phyloP scores from a whole-genome alignment of 2,888 invertebrate species.

The Catocala nupta region DNA sequence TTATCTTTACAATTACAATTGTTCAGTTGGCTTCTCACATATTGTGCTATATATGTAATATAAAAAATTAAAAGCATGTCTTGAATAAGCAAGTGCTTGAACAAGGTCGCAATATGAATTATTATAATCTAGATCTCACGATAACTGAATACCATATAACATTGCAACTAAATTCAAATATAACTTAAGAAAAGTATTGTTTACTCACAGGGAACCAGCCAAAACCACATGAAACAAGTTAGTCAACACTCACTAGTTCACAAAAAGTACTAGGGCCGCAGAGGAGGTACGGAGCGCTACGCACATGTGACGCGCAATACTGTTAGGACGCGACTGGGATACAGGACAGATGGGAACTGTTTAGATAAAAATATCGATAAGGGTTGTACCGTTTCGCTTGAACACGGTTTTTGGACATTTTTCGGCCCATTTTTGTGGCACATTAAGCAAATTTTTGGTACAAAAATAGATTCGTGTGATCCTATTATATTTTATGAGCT shows the following conservation, averaged over 20 bases:
- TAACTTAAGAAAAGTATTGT: no score
- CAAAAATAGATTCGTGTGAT: slow-evolving; percentile 16
- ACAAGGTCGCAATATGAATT: no score
- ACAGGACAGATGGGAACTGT: slow-evolving; percentile 42
- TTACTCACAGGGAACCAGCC: slow-evolving; percentile 35
- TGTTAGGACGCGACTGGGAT: slow-evolving; percentile 54
- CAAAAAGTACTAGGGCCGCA: slow-evolving; percentile 61
- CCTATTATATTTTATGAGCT: neutral
- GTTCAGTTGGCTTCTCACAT: no score
- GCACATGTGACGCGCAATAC: slow-evolving; percentile 50
- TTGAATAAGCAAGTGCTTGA: no score
- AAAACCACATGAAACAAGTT: slow-evolving; percentile 40
- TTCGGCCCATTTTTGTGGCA: slow-evolving; percentile 21
- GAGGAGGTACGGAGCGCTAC: slow-evolving; percentile 47
- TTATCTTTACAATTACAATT: no score
- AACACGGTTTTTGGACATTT: slow-evolving; percentile 16
- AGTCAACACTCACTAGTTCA: slow-evolving; percentile 48
- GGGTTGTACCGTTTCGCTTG: slow-evolving; percentile 17
- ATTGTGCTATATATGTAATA: no score
- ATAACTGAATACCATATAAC: no score
- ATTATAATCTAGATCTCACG: no score
- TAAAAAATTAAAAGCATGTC: no score
- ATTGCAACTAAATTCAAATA: no score
- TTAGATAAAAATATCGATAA: slow-evolving; percentile 52
- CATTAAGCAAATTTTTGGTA: slow-evolving; percentile 14